Evolutionary conservation across 2,888 invertebrate genomes (phyloP), one percentile per base, ranked within the genome.

Genomic region (Pristionchus mayeri): DNA sequence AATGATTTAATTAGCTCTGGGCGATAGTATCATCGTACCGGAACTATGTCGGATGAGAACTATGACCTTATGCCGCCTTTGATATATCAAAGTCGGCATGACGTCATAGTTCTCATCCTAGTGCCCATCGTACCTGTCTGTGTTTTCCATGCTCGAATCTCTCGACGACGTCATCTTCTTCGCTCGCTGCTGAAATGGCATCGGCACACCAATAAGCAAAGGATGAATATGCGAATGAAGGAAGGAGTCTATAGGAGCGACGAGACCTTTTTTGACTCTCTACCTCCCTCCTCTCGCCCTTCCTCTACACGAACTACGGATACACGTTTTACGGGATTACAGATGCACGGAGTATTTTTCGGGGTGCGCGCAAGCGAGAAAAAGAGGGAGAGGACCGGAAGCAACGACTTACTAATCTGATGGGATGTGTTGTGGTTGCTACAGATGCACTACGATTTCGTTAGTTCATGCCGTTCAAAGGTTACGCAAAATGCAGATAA

Each of bases 101-200:
- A n/a, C n/a, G n/a, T n/a, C n/a, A n/a, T n/a, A n/a, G n/a, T n/a
- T n/a, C n/a, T n/a, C n/a, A n/a, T n/a, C n/a, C n/a, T n/a, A n/a
- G n/a, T n/a, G n/a, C n/a, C n/a, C n/a, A n/a, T n/a, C n/a, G n/a
- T 3, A 75, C 88, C 88, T 85, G 63, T 89, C 89, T 13, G 89
- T 85, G 44, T 88, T 89, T 84, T 91, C 91, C 87, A 90, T 91
- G 9, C 91, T 92, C 16, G 90, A 91, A 84, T 92, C 91, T 27
- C 91, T 87, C 63, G 90, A 90, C 27, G 90, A 89, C 52, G 91
- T 87, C 91, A 91, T 91, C 85, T 21, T 57, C 44, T 54, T 76
- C 57, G 76, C 48, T 16, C 78, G 57, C 18, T 52, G 34, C 84
- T 84, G 75, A 63, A 82, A 40, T 34, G 40, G 4, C 3, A 48